phyloP scores from a whole-genome alignment of 2,888 invertebrate genomes.

The Acheta domesticus region DNA sequence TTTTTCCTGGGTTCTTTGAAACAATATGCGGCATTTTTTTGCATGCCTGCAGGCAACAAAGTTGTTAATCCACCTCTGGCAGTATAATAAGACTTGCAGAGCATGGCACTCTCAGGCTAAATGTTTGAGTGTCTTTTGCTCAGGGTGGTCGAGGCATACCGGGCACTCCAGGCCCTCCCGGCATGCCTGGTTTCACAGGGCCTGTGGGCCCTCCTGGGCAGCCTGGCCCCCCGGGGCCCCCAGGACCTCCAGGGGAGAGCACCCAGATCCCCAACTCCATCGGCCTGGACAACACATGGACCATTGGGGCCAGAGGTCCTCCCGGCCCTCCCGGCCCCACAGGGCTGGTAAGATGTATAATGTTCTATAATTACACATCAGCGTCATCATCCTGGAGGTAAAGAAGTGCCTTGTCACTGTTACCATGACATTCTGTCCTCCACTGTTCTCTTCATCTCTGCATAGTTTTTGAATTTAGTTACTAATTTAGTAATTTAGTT shows the following conservation, averaged over 20 bases:
- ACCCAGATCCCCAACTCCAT: slow-evolving; percentile 31
- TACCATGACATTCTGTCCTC: too few species aligned
- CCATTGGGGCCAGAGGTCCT: slow-evolving; percentile 52
- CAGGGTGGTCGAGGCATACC: slow-evolving; percentile 46
- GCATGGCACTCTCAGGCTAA: neutral
- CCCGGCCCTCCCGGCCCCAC: slow-evolving; percentile 56
- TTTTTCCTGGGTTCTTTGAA: too few species aligned
- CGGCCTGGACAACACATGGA: slow-evolving; percentile 41
- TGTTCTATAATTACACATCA: too few species aligned
- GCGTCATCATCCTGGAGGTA: too few species aligned
- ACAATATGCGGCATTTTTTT: too few species aligned
- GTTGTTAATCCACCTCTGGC: too few species aligned
- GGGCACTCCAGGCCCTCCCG: slow-evolving; percentile 49
- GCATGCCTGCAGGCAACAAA: too few species aligned
- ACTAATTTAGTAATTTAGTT: too few species aligned
- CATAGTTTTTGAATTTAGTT: too few species aligned
- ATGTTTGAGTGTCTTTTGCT: neutral
- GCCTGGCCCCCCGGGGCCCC: slow-evolving; percentile 50
- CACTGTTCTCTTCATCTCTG: too few species aligned
- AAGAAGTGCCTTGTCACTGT: too few species aligned
- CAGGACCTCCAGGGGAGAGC: slow-evolving; percentile 44
- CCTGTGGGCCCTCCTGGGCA: slow-evolving; percentile 48
- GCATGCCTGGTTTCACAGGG: slow-evolving; percentile 48
- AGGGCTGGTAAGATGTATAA: slow-evolving; percentile 50
- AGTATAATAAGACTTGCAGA: too few species aligned